Percentiles rank a stretch among this genome's conserved stretches.
These are phyloP conservation scores for Nezara viridula DNA, from an alignment of 2,888 invertebrate genomes.

Conservation along the genomic window DNA sequence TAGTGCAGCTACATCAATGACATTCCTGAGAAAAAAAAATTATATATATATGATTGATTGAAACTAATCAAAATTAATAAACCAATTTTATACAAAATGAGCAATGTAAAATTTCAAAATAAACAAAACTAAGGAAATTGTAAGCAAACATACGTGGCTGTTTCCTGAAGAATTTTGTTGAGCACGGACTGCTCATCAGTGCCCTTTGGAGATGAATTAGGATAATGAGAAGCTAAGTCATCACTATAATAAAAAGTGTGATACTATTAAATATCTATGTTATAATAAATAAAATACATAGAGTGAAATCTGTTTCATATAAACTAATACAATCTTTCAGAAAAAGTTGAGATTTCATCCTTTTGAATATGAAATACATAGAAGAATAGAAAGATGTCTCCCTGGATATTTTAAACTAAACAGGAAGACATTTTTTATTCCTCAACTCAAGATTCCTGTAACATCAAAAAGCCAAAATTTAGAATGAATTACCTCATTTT, in stretches of 20 bases:
- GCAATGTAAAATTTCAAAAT: neutral
- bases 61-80: neutral
- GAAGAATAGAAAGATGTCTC: no score
- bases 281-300: neutral
- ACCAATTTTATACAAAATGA: neutral
- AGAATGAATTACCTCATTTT: no score
- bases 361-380: no score
- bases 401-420: no score
- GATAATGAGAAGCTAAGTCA: slow-evolving; percentile 76
- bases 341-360: no score
- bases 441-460: no score
- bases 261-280: neutral
- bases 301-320: no score
- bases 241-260: slow-evolving; percentile 71
- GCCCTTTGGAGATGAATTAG: slow-evolving; percentile 79
- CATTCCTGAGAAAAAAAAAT: slow-evolving; percentile 74
- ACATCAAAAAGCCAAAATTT: no score
- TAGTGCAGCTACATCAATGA: slow-evolving; percentile 93
- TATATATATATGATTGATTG: slow-evolving; percentile 69
- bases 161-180: slow-evolving; percentile 89
- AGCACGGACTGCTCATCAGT: slow-evolving; percentile 93
- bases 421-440: no score
- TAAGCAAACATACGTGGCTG: slow-evolving; percentile 81
- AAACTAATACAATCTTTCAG: no score
- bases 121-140: neutral